A percentile compares a stretch with the other conserved stretches of the same genome.
Conservation (phyloP, 2,113 vertebrate genomes). For the Hystrix brachyura region DNA sequence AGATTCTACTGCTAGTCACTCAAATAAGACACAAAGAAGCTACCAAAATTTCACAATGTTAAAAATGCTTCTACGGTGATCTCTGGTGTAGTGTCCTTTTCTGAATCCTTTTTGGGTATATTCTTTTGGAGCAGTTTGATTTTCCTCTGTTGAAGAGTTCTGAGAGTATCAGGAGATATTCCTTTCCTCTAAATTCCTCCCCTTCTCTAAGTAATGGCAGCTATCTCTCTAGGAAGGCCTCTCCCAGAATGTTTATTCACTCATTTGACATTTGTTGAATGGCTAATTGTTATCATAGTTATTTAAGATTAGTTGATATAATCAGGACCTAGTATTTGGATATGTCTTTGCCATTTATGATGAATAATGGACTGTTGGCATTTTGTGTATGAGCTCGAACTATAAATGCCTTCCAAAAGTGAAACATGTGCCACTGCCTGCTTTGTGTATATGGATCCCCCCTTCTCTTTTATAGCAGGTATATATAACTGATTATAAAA, state of each 20-base stretch:
- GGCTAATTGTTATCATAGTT: background rate
- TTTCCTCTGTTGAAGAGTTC: slow-evolving; percentile 44
- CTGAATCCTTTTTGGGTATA: slow-evolving; percentile 30
- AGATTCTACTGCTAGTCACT: background rate
- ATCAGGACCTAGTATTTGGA: background rate
- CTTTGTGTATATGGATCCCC: background rate
- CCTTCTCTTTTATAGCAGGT: background rate
- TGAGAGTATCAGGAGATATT: slow-evolving; percentile 6
- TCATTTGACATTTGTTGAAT: slow-evolving; percentile 55
- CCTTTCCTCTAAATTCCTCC: background rate
- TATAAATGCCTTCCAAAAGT: slow-evolving; percentile 42
- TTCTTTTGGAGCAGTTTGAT: slow-evolving; percentile 41
- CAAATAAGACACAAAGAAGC: background rate
- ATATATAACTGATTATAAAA: slow-evolving; percentile 47
- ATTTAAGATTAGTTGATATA: slow-evolving; percentile 33
- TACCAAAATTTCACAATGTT: background rate
- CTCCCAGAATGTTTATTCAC: slow-evolving; percentile 32
- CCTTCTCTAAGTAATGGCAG: background rate
- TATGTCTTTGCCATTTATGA: slow-evolving; percentile 33
- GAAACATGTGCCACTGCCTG: slow-evolving; percentile 15
- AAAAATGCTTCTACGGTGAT: background rate
- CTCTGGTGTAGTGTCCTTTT: background rate
- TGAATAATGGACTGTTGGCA: slow-evolving; percentile 1
- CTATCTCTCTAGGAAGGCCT: background rate
- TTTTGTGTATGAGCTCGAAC: background rate